Evolutionary conservation across 2,797 vertebrate genomes (phyloP), one percentile per base, ranked within the genome.

Genomic region (Clarias laeviceps): DNA sequence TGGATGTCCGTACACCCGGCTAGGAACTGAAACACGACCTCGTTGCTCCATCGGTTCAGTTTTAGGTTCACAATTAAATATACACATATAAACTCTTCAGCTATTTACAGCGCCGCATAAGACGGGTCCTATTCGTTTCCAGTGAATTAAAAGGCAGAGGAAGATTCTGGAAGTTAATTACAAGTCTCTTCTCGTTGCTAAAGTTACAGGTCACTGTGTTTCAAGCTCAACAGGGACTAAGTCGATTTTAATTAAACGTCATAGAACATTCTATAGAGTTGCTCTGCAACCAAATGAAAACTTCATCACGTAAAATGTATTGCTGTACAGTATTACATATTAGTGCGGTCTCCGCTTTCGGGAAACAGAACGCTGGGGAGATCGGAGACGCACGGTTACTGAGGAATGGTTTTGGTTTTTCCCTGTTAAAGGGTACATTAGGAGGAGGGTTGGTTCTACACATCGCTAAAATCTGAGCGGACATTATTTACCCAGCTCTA

Each of bases 241-340:
- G 91, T 88, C 69, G 78, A 95, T 95, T 95, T 89, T 94, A 94
- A 95, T 96, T 96, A 95, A 96, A 94, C 91, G 94, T 93, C 94
- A 94, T 89, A 82, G 64, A 91, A 92, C 91, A 94, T 94, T 91
- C 94, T 95, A 89, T 85, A 93, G 94, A 96, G 96, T 96, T 97
- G 97, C 96, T 96, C 96, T 97, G 97, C 97, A 97, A 97, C 96
- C 92, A 94, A 95, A 94, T 88, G 87, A 92, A 94, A 92, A 94
- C 94, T 94, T 92, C 92, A 93, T 93, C 91, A 95, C 91, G 91
- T 87, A 90, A 84, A 91, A 90, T 82, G 79, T 91, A 89, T 89
- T 91, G 80, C 86, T 90, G 88, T 82, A 89, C 88, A 93, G 90
- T 62, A 88, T 91, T 65, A 88, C 90, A 85, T 80, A 54, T 54